These are phyloP conservation scores for Pseudobourletiella spinata DNA, from an alignment of 1,140 invertebrate genomes.

Conservation along the genomic window DNA sequence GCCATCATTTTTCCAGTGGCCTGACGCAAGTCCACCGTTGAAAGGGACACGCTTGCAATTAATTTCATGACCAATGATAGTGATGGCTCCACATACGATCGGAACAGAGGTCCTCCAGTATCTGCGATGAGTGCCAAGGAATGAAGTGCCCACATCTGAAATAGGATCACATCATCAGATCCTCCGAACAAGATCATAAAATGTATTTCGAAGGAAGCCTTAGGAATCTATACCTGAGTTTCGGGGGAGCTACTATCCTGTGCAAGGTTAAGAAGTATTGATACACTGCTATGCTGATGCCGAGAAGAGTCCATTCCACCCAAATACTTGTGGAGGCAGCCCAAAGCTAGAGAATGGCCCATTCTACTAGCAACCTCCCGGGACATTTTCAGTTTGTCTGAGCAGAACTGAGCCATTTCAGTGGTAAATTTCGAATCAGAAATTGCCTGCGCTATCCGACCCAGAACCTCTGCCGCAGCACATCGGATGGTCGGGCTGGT, in stretches of 20 bases:
- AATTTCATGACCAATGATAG: conserved; percentile 80
- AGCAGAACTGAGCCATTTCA: conserved; percentile 80
- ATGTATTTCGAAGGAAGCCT: too few species aligned
- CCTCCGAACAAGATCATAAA: background rate
- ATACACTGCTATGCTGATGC: conserved; percentile 85
- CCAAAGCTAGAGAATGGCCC: conserved; percentile 76
- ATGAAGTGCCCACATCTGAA: conserved; percentile 89
- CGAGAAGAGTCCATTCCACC: conserved; percentile 85
- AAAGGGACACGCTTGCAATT: conserved; percentile 76
- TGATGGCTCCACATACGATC: conserved; percentile 90
- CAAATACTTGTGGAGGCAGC: conserved; percentile 81
- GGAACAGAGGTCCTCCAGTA: conserved; percentile 96
- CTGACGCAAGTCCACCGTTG: conserved; percentile 84
- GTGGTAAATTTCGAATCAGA: conserved; percentile 77
- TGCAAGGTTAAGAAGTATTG: conserved; percentile 83
- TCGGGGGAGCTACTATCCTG: conserved; percentile 83
- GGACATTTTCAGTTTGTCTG: conserved; percentile 77
- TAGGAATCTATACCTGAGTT: conserved; percentile 60
- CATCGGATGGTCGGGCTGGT: conserved; percentile 77
- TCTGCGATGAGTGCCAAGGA: conserved; percentile 91
- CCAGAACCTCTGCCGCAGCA: conserved; percentile 76
- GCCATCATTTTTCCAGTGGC: conserved; percentile 88
- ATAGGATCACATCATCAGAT: too few species aligned
- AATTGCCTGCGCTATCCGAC: conserved; percentile 79
- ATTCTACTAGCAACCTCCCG: conserved; percentile 79